These are phyloP conservation scores for Apoda limacodes DNA, from an alignment of 2,888 invertebrate genomes.

Conservation along the genomic window DNA sequence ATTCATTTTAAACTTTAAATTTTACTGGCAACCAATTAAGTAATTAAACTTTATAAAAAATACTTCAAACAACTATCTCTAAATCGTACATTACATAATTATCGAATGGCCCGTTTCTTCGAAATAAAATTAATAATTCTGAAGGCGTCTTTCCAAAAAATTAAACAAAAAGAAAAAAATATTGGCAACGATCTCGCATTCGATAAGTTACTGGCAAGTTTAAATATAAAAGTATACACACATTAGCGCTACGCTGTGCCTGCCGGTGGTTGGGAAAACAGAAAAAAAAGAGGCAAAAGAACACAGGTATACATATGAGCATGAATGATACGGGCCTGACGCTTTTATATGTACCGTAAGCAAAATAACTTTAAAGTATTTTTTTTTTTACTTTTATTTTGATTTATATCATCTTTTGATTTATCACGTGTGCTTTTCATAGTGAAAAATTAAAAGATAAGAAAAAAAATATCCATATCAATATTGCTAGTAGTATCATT, in stretches of 20 bases:
- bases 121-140: constrained; percentile 14
- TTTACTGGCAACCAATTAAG: no score
- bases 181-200: constrained; percentile 18
- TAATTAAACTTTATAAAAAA: neutral
- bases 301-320: constrained; percentile 28
- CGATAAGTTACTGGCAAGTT: constrained; percentile 21
- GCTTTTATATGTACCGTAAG: constrained; percentile 21
- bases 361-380: neutral
- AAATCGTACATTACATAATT: constrained; percentile 10
- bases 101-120: constrained; percentile 9
- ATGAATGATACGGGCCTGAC: constrained; percentile 30
- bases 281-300: constrained; percentile 22
- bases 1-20: no score
- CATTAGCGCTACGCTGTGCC: constrained; percentile 22
- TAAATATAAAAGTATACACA: constrained; percentile 20
- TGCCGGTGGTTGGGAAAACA: constrained; percentile 14
- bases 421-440: neutral
- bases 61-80: constrained; percentile 7
- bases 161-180: no score
- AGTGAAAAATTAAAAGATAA: no score
- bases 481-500: no score
- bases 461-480: no score
- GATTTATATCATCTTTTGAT: constrained; percentile 1
- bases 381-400: no score
- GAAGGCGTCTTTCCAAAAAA: constrained; percentile 7